Base-by-base conservation (phyloP, 1,140 invertebrate species). In the Orius insidiosus region DNA sequence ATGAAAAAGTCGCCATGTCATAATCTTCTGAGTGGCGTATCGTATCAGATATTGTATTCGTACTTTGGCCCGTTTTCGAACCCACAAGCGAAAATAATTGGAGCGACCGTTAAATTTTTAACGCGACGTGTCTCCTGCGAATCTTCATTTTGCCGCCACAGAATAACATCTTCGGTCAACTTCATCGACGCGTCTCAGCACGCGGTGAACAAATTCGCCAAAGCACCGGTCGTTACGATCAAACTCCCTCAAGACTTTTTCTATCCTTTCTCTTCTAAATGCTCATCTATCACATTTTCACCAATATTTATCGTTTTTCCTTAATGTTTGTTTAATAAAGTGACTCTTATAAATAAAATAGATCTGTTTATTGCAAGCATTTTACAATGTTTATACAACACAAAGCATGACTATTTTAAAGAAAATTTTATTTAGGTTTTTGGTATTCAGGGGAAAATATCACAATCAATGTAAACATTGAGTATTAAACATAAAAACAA, bases 241-340 rank as follows among this genome's bases (percentile, higher is more conserved):
- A 68, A 68, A 55, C 60, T 80, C 8, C 77, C 77, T 2, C 63
- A 68, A 44, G 76, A 80, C n/a, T n/a, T 80, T 57, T 80, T 79
- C 57, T 79, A 80, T 59, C 78, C 78, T 19, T 79, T 80, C 56
- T 54, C 55, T 16, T 58, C 57, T 24, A n/a, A n/a, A n/a, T 24
- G 24, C 24, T 24, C 24, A 24, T 24, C 24, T 4, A 24, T 3
- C 24, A 24, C 24, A 24, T 24, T 24, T 24, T 24, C 24, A 24
- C 24, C 24, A 4, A 24, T 24, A 24, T 24, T 24, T 3, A 24
- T 24, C 3, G 3, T 24, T 24, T 24, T 24, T 24, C 3, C 24
- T 24, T 24, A 4, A n/a, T n/a, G n/a, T 24, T 3, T 24, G 24
- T 24, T 24, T 24, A 24, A 24, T 24, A 24, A 24, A 24, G 24